A percentile compares a stretch with the other conserved stretches of the same genome.
Conservation (phyloP, 1,140 invertebrate species). For the Trachymyrmex septentrionalis region DNA sequence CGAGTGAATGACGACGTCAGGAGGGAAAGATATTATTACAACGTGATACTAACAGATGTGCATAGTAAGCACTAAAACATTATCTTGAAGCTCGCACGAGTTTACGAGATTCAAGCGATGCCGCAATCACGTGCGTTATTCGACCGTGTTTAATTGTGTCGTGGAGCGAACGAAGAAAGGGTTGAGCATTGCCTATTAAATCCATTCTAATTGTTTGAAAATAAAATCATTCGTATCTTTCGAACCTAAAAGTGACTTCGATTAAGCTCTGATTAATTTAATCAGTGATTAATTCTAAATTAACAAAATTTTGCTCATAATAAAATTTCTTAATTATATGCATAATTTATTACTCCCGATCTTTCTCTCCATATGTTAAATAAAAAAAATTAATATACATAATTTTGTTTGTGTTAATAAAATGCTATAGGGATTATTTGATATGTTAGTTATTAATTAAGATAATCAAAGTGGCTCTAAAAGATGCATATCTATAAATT, state of each 20-base stretch:
- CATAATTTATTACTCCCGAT: neutral
- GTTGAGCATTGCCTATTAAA: neutral
- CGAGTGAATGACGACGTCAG: conserved; percentile 24
- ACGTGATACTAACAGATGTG: conserved; percentile 29
- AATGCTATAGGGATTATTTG: neutral
- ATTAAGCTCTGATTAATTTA: neutral
- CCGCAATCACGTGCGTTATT: conserved; percentile 11
- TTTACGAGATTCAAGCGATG: conserved; percentile 30
- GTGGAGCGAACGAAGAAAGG: neutral
- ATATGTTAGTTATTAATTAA: neutral
- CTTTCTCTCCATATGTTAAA: neutral
- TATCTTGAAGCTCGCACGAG: conserved; percentile 19
- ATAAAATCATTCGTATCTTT: neutral
- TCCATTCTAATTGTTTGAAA: neutral
- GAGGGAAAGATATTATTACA: conserved; percentile 42
- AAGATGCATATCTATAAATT: neutral
- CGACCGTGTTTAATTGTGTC: neutral
- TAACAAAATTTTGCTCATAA: neutral
- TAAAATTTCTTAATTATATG: neutral
- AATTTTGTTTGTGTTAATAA: neutral
- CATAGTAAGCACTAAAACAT: conserved; percentile 34
- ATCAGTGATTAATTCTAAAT: neutral
- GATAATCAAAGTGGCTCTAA: neutral
- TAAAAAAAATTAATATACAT: neutral
- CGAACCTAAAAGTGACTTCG: neutral